These are phyloP conservation scores for Eupithecia subumbrata DNA, from an alignment of 2,888 invertebrate genomes.

Conservation along the genomic window DNA sequence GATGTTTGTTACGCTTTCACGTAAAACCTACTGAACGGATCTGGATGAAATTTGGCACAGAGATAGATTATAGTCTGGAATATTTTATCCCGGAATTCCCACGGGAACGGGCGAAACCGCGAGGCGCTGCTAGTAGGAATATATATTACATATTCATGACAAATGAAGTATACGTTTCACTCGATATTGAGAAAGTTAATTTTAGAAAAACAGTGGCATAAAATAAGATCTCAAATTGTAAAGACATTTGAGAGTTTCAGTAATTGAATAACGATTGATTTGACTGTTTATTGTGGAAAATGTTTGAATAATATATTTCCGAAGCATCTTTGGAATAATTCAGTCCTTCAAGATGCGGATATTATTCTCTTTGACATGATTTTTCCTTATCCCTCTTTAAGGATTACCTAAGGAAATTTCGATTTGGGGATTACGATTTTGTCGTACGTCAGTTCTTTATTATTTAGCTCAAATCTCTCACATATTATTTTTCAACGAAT, in stretches of 20 bases:
- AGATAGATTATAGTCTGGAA: no score
- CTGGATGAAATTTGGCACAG: no score
- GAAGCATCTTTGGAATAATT: slow-evolving; percentile 5
- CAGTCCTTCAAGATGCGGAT: background rate
- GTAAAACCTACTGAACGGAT: no score
- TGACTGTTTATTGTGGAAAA: slow-evolving; percentile 26
- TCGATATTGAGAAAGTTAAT: background rate
- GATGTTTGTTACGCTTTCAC: no score
- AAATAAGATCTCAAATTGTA: background rate
- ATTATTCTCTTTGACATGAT: slow-evolving; percentile 1
- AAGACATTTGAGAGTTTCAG: background rate
- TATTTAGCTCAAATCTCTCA: no score
- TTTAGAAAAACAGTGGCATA: background rate
- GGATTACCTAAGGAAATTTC: background rate
- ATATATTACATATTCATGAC: no score
- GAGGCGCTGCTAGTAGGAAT: no score
- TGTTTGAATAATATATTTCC: slow-evolving; percentile 5
- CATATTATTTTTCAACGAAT: no score
- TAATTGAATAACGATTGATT: background rate
- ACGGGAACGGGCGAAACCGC: no score
- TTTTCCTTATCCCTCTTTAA: slow-evolving; percentile 1
- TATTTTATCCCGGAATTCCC: no score
- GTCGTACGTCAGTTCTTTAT: background rate
- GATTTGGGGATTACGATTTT: background rate
- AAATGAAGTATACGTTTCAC: background rate